Conservation (phyloP, 2,113 vertebrate genomes). For the Podarcis raffonei region DNA sequence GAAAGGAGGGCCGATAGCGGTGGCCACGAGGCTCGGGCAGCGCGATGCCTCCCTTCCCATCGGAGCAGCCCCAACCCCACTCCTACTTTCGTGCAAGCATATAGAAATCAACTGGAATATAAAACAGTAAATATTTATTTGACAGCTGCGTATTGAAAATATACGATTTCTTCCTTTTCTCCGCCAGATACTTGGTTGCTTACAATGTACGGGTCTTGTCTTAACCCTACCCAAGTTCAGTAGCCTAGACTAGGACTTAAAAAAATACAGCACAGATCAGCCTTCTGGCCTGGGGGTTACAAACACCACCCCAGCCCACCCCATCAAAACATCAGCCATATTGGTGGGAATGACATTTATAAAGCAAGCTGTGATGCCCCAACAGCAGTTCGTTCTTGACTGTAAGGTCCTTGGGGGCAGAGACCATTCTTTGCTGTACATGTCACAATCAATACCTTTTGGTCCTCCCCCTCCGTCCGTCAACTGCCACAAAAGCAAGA, state of each 20-base stretch:
- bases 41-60: too few relatives aligned
- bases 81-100: too few relatives aligned
- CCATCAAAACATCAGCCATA: neutral
- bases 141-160: neutral
- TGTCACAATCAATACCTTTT: neutral
- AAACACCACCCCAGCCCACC: neutral
- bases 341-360: too few relatives aligned
- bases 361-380: neutral
- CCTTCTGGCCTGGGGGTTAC: neutral
- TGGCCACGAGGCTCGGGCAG: too few relatives aligned
- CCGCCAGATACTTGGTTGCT: neutral
- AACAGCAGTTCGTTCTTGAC: too few relatives aligned
- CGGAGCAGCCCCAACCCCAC: too few relatives aligned
- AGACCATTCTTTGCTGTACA: neutral
- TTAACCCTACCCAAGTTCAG: neutral
- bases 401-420: neutral
- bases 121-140: slow-evolving; percentile 12
- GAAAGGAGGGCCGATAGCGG: too few relatives aligned
- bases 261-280: neutral
- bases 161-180: neutral
- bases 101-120: neutral
- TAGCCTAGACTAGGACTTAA: neutral
- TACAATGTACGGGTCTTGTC: neutral
- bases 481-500: neutral
- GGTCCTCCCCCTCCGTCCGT: too few relatives aligned